phyloP scores from a whole-genome alignment of 2,797 vertebrate species.

The Hoplostethus atlanticus region DNA sequence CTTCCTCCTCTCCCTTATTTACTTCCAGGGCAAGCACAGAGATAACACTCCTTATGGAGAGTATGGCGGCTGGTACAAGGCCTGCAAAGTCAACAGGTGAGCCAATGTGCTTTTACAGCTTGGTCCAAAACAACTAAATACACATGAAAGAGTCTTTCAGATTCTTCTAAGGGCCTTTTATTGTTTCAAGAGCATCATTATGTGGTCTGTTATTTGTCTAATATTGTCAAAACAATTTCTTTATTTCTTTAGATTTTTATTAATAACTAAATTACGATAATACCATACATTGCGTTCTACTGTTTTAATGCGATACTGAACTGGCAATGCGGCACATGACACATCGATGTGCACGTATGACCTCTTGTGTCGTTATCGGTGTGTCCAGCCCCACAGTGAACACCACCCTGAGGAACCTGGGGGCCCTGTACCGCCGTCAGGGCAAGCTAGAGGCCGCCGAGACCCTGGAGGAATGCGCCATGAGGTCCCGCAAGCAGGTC shows the following conservation, averaged over 20 bases:
- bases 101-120: conserved; percentile 36
- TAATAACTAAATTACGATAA: too few species aligned
- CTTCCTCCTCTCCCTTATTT: conserved; percentile 60
- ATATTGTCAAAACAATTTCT: background rate
- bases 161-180: too few species aligned
- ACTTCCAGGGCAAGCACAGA: conserved; percentile 90
- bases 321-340: background rate
- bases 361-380: background rate
- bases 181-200: too few species aligned
- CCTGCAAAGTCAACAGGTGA: conserved; percentile 96
- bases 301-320: too few species aligned
- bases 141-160: too few species aligned
- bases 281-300: background rate
- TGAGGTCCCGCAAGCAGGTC: conserved; percentile 92
- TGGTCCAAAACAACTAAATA: background rate
- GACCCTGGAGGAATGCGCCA: conserved; percentile 92
- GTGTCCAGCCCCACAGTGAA: conserved; percentile 93
- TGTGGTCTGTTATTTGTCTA: too few species aligned
- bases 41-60: conserved; percentile 93
- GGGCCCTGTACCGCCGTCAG: conserved; percentile 94
- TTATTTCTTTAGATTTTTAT: background rate
- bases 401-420: conserved; percentile 96
- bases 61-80: conserved; percentile 96
- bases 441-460: conserved; percentile 94
- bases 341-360: background rate